Evolutionary conservation across 2,888 invertebrate genomes (phyloP), one percentile per base, ranked within the genome.

Genomic region (Eupeodes latifasciatus): DNA sequence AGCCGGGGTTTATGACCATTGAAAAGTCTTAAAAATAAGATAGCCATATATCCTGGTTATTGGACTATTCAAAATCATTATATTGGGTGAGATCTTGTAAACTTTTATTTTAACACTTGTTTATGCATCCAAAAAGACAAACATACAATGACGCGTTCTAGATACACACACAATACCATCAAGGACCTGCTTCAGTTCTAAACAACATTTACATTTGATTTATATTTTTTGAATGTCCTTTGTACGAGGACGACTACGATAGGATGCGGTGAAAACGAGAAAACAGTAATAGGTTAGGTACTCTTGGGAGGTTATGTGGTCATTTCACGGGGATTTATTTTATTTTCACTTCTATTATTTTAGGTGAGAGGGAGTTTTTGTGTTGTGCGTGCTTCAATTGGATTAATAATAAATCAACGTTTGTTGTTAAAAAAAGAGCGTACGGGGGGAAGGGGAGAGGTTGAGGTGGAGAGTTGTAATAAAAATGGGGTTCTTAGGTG

Each of bases 91-190:
- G 67, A 75, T 72, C 61, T 53, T 80, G 83, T 77, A 81, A 87
- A 87, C 51, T 84, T 81, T 84, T 81, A 77, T 79, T 87, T 59
- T 59, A 59, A 6, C 66, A 87, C 87, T 87, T 87, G 87, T 87
- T 87, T 87, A 87, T 84, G 83, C 79, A n/a, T 57, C 67, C 51
- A 77, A 72, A 7, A 57, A 5, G 27, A 34, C 34, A 36, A 51
- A n/a, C 19, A 19, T 67, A 81, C 79, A 55, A 16, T 71, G 76
- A 80, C 62, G 72, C 76, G 57, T 47, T 27, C 27, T 1, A 3
- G 27, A 3, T 27, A 27, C 27, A 27, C 27, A 72, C 5, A 40
- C 10, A 40, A 16, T 71, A 7, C 0, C 27, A 27, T 27, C 27
- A 27, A 27, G 27, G 40, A 57, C 10, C 11, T 34, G 19, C 40